phyloP scores from a whole-genome alignment of 2,888 invertebrate species.

The Xanthia togata region DNA sequence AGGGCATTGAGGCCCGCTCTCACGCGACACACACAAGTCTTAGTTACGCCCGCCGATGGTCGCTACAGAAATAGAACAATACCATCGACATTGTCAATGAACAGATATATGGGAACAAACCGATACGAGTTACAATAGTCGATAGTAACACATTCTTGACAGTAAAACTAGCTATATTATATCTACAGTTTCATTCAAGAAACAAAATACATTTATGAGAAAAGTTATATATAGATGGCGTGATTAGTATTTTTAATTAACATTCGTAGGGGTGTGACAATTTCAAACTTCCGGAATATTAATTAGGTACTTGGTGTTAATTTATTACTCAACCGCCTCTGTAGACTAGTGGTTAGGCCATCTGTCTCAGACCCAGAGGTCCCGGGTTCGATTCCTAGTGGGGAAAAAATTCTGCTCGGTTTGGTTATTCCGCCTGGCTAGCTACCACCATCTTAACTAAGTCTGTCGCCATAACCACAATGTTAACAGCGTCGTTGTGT shows the following conservation, averaged over 20 bases:
- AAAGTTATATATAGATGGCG: not conserved
- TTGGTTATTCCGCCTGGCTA: too few species aligned
- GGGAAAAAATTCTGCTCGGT: too few species aligned
- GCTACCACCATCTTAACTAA: too few species aligned
- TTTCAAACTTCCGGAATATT: constrained; percentile 8
- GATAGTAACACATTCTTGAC: constrained; percentile 11
- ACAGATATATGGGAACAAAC: constrained; percentile 20
- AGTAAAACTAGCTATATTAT: not conserved
- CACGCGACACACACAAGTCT: constrained; percentile 18
- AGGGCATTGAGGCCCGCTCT: constrained; percentile 9
- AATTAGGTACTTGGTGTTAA: not conserved
- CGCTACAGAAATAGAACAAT: constrained; percentile 43
- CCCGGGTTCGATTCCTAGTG: too few species aligned
- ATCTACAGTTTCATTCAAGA: not conserved
- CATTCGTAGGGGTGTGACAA: not conserved
- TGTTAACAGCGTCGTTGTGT: too few species aligned
- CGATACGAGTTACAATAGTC: constrained; percentile 18
- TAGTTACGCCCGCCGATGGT: constrained; percentile 28
- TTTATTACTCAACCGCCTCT: not conserved
- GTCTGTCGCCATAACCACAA: too few species aligned
- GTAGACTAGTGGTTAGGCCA: too few species aligned
- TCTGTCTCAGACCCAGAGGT: too few species aligned
- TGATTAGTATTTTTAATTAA: constrained; percentile 5
- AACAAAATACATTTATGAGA: not conserved
- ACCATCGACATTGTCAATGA: constrained; percentile 2